Percentiles rank a stretch among this genome's conserved stretches.
Evolutionary conservation across 2,888 invertebrate species (phyloP).

Genomic region (Ypsolopha sequella): DNA sequence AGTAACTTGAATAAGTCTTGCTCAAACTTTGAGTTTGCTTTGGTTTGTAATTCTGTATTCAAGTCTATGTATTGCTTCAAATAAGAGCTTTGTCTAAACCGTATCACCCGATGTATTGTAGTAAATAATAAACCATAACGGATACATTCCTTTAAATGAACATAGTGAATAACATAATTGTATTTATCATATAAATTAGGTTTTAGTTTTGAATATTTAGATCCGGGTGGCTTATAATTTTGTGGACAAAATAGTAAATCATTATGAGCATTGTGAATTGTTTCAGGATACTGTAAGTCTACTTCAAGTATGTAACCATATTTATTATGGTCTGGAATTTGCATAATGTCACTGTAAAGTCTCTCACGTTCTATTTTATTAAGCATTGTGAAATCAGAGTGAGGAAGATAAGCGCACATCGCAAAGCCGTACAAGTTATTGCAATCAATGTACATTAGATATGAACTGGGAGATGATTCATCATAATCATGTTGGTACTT

Average conservation of each 20-base stretch:
- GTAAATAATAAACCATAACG: constrained; percentile 17
- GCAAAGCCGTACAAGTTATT: constrained; percentile 25
- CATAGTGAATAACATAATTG: constrained; percentile 22
- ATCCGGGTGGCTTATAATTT: constrained; percentile 10
- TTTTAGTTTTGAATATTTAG: constrained; percentile 14
- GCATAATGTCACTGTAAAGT: not conserved
- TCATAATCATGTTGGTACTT: constrained; percentile 15
- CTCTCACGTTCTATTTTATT: too few species aligned
- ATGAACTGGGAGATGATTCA: constrained; percentile 8
- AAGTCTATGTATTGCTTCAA: constrained; percentile 17
- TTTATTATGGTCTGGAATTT: constrained; percentile 8
- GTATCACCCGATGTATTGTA: constrained; percentile 21
- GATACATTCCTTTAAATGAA: constrained; percentile 19
- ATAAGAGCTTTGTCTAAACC: constrained; percentile 22
- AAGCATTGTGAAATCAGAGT: constrained; percentile 13
- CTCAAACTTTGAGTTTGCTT: constrained; percentile 9
- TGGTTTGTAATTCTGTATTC: constrained; percentile 9
- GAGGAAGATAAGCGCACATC: constrained; percentile 15
- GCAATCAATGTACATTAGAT: constrained; percentile 20
- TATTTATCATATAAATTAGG: constrained; percentile 17
- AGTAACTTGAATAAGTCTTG: constrained; percentile 13
- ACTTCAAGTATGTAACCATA: constrained; percentile 18
- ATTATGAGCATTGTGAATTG: constrained; percentile 1
- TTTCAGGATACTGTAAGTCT: constrained; percentile 12
- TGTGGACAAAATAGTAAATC: constrained; percentile 12